Conservation (phyloP, 2,113 vertebrate species). For the Corythoichthys intestinalis region DNA sequence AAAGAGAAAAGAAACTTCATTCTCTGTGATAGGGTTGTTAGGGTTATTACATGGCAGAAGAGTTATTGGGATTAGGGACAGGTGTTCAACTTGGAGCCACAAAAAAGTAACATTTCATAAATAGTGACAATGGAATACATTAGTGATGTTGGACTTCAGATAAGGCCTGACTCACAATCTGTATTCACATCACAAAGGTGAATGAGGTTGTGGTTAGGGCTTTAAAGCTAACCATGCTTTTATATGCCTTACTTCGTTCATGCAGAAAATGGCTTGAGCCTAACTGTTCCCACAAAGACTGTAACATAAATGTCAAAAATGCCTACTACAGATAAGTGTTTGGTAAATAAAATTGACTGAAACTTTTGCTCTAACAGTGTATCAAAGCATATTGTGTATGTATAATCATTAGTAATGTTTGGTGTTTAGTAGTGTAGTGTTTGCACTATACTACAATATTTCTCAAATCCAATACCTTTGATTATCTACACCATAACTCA, state of each 20-base stretch:
- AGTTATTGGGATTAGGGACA: constrained; percentile 36
- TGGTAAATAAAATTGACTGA: neutral
- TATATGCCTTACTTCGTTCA: neutral
- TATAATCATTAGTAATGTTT: too few relatives aligned
- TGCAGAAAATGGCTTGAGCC: too few relatives aligned
- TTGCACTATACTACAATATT: too few relatives aligned
- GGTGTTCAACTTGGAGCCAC: constrained; percentile 24
- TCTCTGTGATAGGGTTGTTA: constrained; percentile 43
- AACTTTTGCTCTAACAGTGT: too few relatives aligned
- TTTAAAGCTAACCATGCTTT: neutral
- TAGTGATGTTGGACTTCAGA: neutral
- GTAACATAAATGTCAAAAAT: too few relatives aligned
- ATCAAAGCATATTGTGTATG: too few relatives aligned
- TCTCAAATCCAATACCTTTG: neutral
- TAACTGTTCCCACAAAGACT: too few relatives aligned
- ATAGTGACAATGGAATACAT: neutral
- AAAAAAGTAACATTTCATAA: neutral
- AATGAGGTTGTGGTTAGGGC: neutral
- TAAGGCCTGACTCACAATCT: neutral
- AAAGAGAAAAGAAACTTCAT: constrained; percentile 58
- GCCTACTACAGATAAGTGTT: neutral
- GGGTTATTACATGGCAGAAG: constrained; percentile 8
- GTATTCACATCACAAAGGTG: neutral
- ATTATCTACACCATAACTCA: neutral
- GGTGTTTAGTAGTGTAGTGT: too few relatives aligned